These are phyloP conservation scores for Pipistrellus kuhlii DNA, from an alignment of 2,797 vertebrate species.

Conservation along the genomic window DNA sequence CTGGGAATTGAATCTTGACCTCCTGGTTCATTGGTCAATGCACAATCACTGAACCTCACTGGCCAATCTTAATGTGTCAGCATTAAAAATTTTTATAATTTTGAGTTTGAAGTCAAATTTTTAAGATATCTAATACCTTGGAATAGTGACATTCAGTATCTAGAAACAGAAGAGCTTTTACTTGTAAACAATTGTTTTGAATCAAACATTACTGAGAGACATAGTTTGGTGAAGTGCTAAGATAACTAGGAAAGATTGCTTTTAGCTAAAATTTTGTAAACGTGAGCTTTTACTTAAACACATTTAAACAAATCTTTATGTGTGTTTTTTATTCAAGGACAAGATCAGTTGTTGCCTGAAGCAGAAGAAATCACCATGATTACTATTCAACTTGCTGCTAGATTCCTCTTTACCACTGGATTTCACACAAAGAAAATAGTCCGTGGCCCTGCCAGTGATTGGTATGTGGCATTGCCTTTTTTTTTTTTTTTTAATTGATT, in stretches of 20 bases:
- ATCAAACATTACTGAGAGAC: neutral
- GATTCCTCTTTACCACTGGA: conserved; percentile 98
- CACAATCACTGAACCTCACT: too few relatives aligned
- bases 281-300: neutral
- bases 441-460: conserved; percentile 97
- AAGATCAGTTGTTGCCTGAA: conserved; percentile 98
- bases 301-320: neutral
- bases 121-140: neutral
- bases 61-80: neutral
- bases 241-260: neutral
- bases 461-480: conserved; percentile 87
- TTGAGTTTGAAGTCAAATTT: neutral
- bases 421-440: conserved; percentile 99
- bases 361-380: conserved; percentile 99
- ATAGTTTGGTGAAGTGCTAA: neutral
- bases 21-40: too few relatives aligned
- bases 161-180: neutral
- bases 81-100: neutral
- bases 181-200: neutral
- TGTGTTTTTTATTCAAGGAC: conserved; percentile 87
- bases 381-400: conserved; percentile 97
- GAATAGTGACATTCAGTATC: neutral
- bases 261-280: neutral
- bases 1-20: too few relatives aligned
- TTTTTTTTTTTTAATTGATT: too few relatives aligned